Evolutionary conservation across 2,797 vertebrate genomes (phyloP).

Genomic region (Pangasius krempfi): DNA sequence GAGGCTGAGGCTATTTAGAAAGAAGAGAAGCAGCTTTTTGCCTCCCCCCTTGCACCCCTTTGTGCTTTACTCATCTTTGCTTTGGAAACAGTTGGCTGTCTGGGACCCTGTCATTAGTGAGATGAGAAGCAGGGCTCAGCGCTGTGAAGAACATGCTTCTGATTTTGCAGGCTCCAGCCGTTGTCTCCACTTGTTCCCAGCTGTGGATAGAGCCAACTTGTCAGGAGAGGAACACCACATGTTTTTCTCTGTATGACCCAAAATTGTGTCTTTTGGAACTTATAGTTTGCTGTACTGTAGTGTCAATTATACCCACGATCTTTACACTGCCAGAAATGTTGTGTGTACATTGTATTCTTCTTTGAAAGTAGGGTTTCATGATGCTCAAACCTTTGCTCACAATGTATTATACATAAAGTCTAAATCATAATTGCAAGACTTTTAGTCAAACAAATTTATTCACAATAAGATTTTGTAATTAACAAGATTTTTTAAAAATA

Average conservation of each 20-base stretch:
- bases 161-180: conserved; percentile 45
- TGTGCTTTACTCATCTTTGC: conserved; percentile 52
- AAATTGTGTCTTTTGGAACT: conserved; percentile 35
- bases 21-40: conserved; percentile 41
- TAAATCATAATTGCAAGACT: neutral
- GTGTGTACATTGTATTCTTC: neutral
- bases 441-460: neutral
- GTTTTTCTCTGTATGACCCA: conserved; percentile 42
- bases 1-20: conserved; percentile 54
- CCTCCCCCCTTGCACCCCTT: conserved; percentile 33
- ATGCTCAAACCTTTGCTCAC: neutral
- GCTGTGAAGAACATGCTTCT: conserved; percentile 56
- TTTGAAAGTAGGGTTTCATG: neutral
- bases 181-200: conserved; percentile 61
- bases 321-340: neutral
- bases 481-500: neutral
- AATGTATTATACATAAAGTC: neutral
- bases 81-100: conserved; percentile 66
- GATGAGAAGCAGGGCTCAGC: conserved; percentile 67
- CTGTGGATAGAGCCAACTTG: conserved; percentile 61
- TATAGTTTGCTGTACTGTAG: conserved; percentile 24
- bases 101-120: conserved; percentile 74
- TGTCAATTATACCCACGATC: conserved; percentile 17
- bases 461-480: neutral
- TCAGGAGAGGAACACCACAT: conserved; percentile 57